A percentile compares a stretch with the other conserved stretches of the same genome.
Conservation (phyloP, 1,140 invertebrate genomes). For the Saxidomus purpurata region DNA sequence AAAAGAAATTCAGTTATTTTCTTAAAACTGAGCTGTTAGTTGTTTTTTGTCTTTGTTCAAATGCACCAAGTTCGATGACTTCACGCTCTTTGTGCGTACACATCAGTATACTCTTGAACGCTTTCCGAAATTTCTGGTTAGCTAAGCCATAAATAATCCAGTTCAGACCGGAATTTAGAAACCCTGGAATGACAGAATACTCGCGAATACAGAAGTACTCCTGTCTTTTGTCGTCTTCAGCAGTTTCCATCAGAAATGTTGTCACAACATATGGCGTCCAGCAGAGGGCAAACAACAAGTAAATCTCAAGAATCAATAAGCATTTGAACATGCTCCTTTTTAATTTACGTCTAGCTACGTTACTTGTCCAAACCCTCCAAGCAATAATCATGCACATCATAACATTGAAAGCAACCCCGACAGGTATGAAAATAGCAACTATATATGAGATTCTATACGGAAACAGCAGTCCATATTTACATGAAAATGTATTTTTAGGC, state of each 20-base stretch:
- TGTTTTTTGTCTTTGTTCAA: no score
- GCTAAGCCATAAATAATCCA: constrained; percentile 54
- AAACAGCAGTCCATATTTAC: neutral
- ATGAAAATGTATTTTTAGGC: neutral
- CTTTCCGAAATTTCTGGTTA: constrained; percentile 14
- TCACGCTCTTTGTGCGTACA: no score
- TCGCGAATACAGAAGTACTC: neutral
- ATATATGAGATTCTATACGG: neutral
- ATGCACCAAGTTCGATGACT: no score
- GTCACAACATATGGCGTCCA: constrained; percentile 27
- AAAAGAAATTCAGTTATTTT: no score
- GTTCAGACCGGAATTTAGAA: constrained; percentile 49
- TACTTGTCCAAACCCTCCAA: neutral
- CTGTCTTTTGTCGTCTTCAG: neutral
- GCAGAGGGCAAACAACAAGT: constrained; percentile 11
- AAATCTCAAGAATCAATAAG: neutral
- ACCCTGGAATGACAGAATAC: constrained; percentile 4
- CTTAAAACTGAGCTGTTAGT: no score
- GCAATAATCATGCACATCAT: neutral
- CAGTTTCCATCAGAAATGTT: neutral
- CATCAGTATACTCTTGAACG: neutral
- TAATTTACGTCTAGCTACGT: neutral
- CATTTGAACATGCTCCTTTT: neutral
- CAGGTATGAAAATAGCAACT: neutral
- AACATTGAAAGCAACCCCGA: neutral